phyloP scores from a whole-genome alignment of 2,113 vertebrate species.

The Phocoena phocoena region DNA sequence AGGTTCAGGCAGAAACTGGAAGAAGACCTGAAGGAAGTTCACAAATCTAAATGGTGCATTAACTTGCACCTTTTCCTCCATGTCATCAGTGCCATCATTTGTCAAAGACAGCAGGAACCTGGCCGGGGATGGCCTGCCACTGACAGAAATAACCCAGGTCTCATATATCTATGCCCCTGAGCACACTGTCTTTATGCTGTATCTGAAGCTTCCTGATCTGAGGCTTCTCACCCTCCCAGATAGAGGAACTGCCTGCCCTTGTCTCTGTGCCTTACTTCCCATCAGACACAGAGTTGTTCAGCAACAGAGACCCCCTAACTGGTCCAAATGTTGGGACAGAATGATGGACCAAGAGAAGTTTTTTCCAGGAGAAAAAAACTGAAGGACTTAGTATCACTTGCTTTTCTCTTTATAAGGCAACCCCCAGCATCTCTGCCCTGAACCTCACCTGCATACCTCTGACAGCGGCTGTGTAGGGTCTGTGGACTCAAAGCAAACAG shows the following conservation, averaged over 20 bases:
- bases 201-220: neutral
- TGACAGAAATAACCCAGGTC: neutral
- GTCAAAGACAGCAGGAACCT: neutral
- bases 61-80: neutral
- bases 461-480: neutral
- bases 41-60: neutral
- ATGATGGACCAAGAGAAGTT: neutral
- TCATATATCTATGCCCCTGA: neutral
- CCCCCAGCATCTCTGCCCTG: neutral
- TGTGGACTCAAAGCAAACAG: neutral
- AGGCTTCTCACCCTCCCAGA: neutral
- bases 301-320: neutral
- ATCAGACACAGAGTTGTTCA: neutral
- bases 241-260: neutral
- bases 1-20: neutral
- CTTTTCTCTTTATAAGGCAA: neutral
- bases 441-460: neutral
- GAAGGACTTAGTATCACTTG: neutral
- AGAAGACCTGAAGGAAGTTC: neutral
- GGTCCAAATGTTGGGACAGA: neutral
- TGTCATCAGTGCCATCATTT: neutral
- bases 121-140: neutral
- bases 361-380: neutral
- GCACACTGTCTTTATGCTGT: neutral
- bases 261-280: neutral